phyloP scores from a whole-genome alignment of 2,888 invertebrate genomes.

The Mesochorus sp. region DNA sequence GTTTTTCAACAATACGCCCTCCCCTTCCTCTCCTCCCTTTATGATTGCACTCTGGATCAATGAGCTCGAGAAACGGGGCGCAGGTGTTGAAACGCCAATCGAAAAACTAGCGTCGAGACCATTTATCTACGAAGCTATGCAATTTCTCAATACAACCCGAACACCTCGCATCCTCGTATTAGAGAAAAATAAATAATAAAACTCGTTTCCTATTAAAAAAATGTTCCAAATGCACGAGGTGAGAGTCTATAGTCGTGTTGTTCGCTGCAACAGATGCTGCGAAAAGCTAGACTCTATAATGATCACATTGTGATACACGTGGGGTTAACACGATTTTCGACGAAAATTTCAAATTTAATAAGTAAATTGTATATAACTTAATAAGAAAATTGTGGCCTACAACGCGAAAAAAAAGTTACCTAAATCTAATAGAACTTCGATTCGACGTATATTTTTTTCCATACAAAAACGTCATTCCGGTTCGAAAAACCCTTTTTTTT shows the following conservation, averaged over 20 bases:
- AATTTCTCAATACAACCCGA: slow-evolving; percentile 62
- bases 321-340: neutral
- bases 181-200: neutral
- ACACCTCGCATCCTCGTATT: slow-evolving; percentile 45
- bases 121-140: slow-evolving; percentile 26
- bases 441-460: too few species aligned
- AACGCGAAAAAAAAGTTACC: too few species aligned
- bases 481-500: too few species aligned
- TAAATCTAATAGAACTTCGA: too few species aligned
- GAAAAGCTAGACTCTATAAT: slow-evolving; percentile 14
- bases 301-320: slow-evolving; percentile 1
- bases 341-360: slow-evolving; percentile 2
- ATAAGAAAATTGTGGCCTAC: neutral
- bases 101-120: neutral
- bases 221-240: slow-evolving; percentile 18
- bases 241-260: slow-evolving; percentile 12
- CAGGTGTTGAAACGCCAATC: slow-evolving; percentile 66
- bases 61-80: slow-evolving; percentile 15
- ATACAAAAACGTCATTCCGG: too few species aligned
- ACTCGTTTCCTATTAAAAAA: slow-evolving; percentile 21
- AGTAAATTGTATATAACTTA: neutral
- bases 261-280: slow-evolving; percentile 11
- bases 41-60: neutral
- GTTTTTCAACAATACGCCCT: slow-evolving; percentile 36
- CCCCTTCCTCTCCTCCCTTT: slow-evolving; percentile 9